Base-by-base conservation (phyloP, 2,888 invertebrate genomes). In the Hecatera dysodea region DNA sequence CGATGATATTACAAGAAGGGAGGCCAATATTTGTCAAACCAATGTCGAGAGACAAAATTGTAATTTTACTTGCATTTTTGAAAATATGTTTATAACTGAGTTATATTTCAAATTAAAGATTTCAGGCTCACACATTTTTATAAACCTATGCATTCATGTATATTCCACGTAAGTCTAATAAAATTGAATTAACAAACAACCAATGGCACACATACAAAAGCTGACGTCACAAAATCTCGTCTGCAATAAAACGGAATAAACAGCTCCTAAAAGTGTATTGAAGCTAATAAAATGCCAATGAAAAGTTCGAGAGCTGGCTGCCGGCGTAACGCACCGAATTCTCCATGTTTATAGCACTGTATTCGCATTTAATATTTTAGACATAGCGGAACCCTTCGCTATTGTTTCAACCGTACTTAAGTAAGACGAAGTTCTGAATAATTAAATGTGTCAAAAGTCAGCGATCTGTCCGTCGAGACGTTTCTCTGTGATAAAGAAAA, bases 261-360 rank as follows among this genome's bases (percentile, higher is more conserved):
- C 85, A 84, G 68, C 67, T 80, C 75, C 65, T 82, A 79, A 84
- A 84, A 72, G 66, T 73, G 80, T 70, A 76, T 77, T 77, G 77
- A 72, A 72, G 77, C 72, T 62, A 85, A 80, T 83, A 83, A 85
- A 83, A 85, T 44, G 46, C 65, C 85, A 64, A 82, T 84, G 83
- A 80, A 82, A 85, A 85, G 69, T 83, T 83, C 55, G 46, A 71
- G 77, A 62, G 56, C 69, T 59, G 24, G 65, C 56, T 61, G 60
- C 11, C 66, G 72, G 64, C 24, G 67, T 60, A 82, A 71, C 79
- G 80, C 65, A 63, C 56, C 75, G 71, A 83, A 83, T 71, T 78
- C 71, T 63, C 57, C 70, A 72, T 85, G 78, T 85, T 85, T 85
- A 85, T 81, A 70, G 83, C 78, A 50, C 71, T 68, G 64, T 66